Base-by-base conservation (phyloP, 2,888 invertebrate genomes). In the Diaperis boleti region DNA sequence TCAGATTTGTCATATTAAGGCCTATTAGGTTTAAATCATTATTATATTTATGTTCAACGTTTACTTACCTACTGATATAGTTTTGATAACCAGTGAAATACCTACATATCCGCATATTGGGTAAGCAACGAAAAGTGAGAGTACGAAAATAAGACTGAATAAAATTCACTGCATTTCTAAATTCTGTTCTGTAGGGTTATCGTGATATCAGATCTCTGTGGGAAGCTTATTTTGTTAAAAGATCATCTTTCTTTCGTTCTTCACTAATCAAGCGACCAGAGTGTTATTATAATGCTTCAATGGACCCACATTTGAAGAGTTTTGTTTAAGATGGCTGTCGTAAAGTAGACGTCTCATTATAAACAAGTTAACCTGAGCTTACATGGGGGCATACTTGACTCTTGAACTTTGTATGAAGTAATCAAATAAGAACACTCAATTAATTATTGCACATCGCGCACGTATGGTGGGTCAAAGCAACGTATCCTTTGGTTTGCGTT, bases 171-270 rank as follows among this genome's bases (percentile, higher is more conserved):
- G n/a, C 31, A n/a, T 31, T 31, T 11, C 11, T 33, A 11, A 33
- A 33, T 15, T 39, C 39, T 15, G 20, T 18, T 42, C n/a, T 6
- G 5, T n/a, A n/a, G n/a, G n/a, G n/a, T 47, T 47, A 26, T 29
- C 31, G 31, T 59, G 68, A 64, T 54, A 68, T 42, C 13, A 59
- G 62, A 68, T 68, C 66, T 54, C 59, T 61, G 68, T 68, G 68
- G 68, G 68, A 68, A 68, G 65, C 33, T 15, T 26, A 29, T 56
- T 64, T 54, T 29, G 39, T 29, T 10, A 14, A n/a, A n/a, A 15
- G 55, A 55, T 55, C 55, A 26, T 55, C 55, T 55, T n/a, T n/a
- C n/a, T n/a, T 55, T 55, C 55, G 11, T 22, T 54, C 41, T n/a
- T 52, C 22, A 37, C 18, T 22, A 49, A 17, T 49, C 47, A 47